Evolutionary conservation across 2,888 invertebrate genomes (phyloP), one percentile per base, ranked within the genome.

Genomic region (Hyppa rectilinea): DNA sequence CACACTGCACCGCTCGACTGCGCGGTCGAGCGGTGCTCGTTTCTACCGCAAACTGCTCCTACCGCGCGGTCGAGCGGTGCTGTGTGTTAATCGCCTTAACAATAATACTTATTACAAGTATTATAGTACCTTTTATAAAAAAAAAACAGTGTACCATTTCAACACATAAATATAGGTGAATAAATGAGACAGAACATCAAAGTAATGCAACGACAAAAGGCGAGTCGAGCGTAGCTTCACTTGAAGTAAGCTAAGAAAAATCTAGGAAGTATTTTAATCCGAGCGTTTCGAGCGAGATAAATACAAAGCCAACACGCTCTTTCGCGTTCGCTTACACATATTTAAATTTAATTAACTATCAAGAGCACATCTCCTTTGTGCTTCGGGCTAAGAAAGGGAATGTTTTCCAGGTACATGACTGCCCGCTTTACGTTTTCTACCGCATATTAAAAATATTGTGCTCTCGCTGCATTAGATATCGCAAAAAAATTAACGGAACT

Each of bases 271-370:
- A 74, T 75, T 83, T 79, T 76, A 76, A 81, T 80, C 60, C 59
- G 34, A 65, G 64, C 61, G 45, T 71, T 60, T 52, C 38, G 17
- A 71, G 75, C 65, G 63, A 79, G 73, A 86, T 83, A 82, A 86
- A 82, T 77, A 87, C 86, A 86, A 87, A 85, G 86, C 78, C 69
- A 65, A 80, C 71, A 71, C 78, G 71, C 74, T 73, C 78, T 84
- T 81, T 83, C 82, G 75, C 78, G 74, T 79, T 82, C 62, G 52
- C 75, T 82, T 82, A 81, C 82, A 82, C 90, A 91, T 91, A 92
- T 93, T 92, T 90, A 88, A 91, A 92, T 92, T 93, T 94, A 94
- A 95, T 95, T 94, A 94, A 94, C 92, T 93, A 91, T 91, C 88
- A 91, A 88, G 87, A 86, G 89, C 91, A 91, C 87, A 90, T 91